These are phyloP conservation scores for Pteronura brasiliensis DNA, from an alignment of 2,113 vertebrate genomes.

Conservation along the genomic window DNA sequence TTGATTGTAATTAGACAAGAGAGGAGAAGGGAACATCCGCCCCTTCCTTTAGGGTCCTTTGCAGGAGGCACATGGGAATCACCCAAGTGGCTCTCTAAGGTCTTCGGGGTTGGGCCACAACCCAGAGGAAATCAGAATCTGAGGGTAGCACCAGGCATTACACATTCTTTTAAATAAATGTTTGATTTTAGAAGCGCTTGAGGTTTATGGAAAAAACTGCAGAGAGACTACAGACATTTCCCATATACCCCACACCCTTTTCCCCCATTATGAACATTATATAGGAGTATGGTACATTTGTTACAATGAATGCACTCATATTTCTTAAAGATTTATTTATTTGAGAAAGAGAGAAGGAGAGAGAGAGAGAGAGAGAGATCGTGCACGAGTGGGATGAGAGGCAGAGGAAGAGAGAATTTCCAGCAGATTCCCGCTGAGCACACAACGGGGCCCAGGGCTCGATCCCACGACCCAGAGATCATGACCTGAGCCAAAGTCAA, in stretches of 20 bases:
- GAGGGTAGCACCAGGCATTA: neutral
- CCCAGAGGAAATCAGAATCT: neutral
- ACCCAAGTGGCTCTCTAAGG: neutral
- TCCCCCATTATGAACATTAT: neutral
- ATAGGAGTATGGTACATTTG: neutral
- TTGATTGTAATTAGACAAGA: neutral
- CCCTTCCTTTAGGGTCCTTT: neutral
- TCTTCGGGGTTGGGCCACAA: neutral
- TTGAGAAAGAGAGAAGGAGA: neutral
- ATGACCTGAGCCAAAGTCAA: neutral
- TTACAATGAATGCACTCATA: neutral
- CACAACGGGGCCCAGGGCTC: fast-evolving
- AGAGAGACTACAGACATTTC: neutral
- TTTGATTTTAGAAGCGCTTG: neutral
- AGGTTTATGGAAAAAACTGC: neutral
- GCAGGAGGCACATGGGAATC: neutral
- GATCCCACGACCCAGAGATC: neutral
- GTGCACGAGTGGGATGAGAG: neutral
- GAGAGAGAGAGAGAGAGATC: neutral
- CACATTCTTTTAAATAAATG: neutral
- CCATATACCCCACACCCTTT: neutral
- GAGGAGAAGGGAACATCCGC: neutral
- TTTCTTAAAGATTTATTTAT: neutral
- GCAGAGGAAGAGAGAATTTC: neutral
- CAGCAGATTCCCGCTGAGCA: neutral